phyloP scores from a whole-genome alignment of 1,140 invertebrate genomes.

The Rhynchophorus ferrugineus region DNA sequence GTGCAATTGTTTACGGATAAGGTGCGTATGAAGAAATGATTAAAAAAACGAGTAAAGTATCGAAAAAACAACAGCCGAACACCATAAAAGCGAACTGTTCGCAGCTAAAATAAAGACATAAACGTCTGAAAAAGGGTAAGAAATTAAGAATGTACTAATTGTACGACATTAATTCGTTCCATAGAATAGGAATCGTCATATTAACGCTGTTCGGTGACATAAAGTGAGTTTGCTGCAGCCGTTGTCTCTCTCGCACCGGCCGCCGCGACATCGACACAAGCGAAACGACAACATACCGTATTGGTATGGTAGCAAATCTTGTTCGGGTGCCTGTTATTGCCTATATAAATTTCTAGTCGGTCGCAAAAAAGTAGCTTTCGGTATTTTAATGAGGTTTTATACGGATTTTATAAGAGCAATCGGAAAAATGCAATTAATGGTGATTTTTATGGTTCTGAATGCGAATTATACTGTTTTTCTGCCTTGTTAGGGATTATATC shows the following conservation, averaged over 20 bases:
- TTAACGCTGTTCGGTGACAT: constrained; percentile 23
- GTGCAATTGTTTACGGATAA: no score
- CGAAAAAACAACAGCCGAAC: no score
- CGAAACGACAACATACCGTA: background rate
- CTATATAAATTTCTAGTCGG: constrained; percentile 23
- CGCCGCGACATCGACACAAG: background rate
- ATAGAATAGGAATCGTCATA: constrained; percentile 32
- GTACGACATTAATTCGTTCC: constrained; percentile 28
- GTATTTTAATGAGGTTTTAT: constrained; percentile 27
- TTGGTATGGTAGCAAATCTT: constrained; percentile 17
- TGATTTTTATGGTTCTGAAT: constrained; percentile 22
- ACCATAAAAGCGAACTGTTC: no score
- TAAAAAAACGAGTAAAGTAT: no score
- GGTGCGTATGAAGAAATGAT: no score
- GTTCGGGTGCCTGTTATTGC: constrained; percentile 22
- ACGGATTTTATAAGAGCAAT: constrained; percentile 15
- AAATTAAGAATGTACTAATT: constrained; percentile 32
- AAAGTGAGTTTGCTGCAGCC: constrained; percentile 5
- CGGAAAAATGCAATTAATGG: constrained; percentile 25
- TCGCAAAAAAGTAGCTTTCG: constrained; percentile 22
- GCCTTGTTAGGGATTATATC: constrained; percentile 7
- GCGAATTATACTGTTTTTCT: constrained; percentile 18
- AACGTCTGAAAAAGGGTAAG: constrained; percentile 22
- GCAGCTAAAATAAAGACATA: constrained; percentile 29
- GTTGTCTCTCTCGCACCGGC: constrained; percentile 5